phyloP scores from a whole-genome alignment of 2,888 invertebrate species.

The Melanotus villosus region DNA sequence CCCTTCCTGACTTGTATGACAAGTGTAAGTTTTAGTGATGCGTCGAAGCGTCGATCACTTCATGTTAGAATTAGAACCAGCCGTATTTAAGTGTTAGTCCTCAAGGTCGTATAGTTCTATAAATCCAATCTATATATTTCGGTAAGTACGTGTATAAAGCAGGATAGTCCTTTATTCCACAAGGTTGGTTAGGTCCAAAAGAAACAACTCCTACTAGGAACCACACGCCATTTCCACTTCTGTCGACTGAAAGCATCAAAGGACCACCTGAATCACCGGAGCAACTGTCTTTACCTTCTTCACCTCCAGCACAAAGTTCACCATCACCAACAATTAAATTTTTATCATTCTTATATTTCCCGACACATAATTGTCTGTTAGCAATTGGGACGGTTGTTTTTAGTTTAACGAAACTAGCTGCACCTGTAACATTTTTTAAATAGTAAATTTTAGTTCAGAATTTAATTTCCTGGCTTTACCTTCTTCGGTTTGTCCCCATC shows the following conservation, averaged over 20 bases:
- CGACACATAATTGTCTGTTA: conserved; percentile 69
- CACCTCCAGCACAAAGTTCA: conserved; percentile 82
- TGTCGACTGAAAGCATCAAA: conserved; percentile 71
- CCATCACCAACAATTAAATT: conserved; percentile 68
- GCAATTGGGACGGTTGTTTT: conserved; percentile 69
- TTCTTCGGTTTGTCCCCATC: conserved; percentile 67
- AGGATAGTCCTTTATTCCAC: conserved; percentile 71
- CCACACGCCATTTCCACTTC: conserved; percentile 49
- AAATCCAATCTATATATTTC: conserved; percentile 75
- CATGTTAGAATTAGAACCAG: no score
- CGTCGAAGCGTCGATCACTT: no score
- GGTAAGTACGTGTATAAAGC: conserved; percentile 77
- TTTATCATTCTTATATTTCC: conserved; percentile 67
- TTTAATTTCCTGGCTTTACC: conserved; percentile 47
- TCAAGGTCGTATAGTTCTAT: conserved; percentile 52
- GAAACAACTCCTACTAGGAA: conserved; percentile 61
- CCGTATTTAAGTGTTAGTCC: not conserved
- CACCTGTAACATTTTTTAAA: conserved; percentile 48
- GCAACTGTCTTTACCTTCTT: conserved; percentile 77
- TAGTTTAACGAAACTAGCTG: conserved; percentile 48
- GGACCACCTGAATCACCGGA: conserved; percentile 72
- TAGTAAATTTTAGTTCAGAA: not conserved
- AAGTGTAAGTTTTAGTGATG: no score
- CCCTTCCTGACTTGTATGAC: no score
- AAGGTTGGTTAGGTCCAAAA: conserved; percentile 64